Base-by-base conservation (phyloP, 2,113 vertebrate genomes). In the Furnarius figulus region DNA sequence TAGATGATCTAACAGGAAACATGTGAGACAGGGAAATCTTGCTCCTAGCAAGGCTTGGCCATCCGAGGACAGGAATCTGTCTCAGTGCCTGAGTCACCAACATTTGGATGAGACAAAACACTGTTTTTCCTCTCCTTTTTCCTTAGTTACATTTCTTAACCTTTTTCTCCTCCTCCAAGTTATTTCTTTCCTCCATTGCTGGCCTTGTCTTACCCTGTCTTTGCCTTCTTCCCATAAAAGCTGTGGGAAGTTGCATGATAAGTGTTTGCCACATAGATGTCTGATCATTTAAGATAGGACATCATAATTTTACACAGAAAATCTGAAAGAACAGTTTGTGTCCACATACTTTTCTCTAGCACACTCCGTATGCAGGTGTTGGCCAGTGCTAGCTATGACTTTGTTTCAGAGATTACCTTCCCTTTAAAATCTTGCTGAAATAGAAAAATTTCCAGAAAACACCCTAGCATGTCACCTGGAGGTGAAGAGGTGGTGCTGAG, bases 11-110 rank as follows among this genome's bases (percentile, higher is more conserved):
- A 68, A 93, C 16, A 78, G 24, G 49, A 94, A 86, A 75, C 3
- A 13, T 65, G 10, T 50, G 56, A 89, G n/a, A 73, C 53, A 42
- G 8, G 28, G 47, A 85, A 58, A 76, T 70, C 44, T 79, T 1
- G 0, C 28, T 94, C 21, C 56, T 5, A 2, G 19, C 0, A 0
- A 85, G 56, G 12, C 10, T 87, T 0, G 0, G 49, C 53, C 30
- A 49, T 58, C 55, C 55, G 87, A 90, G 31, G 33, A 8, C 28
- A 84, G 53, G 28, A 81, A 11, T 58, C 62, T 71, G 20, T 31
- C n/a, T 87, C 70, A 73, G 46, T 76, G 77, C 31, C 40, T 77
- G 78, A 90, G 75, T 91, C 90, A 91, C 27, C 74, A 81, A 49
- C 49, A 71, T 47, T 88, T 78, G 33, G 33, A 79, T 70, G 37